Evolutionary conservation across 2,113 vertebrate genomes (phyloP).

Genomic region (Malurus cyaneus): DNA sequence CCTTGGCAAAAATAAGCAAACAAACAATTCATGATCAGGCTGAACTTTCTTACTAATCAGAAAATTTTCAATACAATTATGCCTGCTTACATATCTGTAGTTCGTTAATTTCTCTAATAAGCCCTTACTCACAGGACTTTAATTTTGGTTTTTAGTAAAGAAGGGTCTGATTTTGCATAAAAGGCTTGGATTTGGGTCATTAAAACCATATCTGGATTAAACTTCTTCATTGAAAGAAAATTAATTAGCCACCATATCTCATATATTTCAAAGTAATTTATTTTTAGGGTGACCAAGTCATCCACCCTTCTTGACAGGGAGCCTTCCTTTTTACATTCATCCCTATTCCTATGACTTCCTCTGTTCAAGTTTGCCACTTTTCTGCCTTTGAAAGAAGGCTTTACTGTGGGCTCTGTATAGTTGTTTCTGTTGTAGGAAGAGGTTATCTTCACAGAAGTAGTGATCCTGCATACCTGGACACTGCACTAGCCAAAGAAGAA

Average conservation of each 20-base stretch:
- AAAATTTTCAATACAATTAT: background rate
- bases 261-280: background rate
- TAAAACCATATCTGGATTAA: background rate
- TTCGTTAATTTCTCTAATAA: background rate
- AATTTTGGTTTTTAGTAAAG: background rate
- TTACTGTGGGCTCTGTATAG: background rate
- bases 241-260: background rate
- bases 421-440: background rate
- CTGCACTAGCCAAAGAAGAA: background rate
- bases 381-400: background rate
- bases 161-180: background rate
- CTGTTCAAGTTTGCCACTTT: background rate
- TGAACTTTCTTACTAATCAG: background rate
- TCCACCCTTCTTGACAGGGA: background rate
- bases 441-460: background rate
- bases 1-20: background rate
- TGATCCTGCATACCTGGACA: background rate
- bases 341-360: background rate
- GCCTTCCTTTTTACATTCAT: background rate
- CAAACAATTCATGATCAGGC: background rate
- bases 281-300: background rate
- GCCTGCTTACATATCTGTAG: background rate
- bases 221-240: background rate
- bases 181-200: background rate
- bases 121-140: background rate